phyloP scores from a whole-genome alignment of 2,888 invertebrate species.

The Saturnia pavonia region DNA sequence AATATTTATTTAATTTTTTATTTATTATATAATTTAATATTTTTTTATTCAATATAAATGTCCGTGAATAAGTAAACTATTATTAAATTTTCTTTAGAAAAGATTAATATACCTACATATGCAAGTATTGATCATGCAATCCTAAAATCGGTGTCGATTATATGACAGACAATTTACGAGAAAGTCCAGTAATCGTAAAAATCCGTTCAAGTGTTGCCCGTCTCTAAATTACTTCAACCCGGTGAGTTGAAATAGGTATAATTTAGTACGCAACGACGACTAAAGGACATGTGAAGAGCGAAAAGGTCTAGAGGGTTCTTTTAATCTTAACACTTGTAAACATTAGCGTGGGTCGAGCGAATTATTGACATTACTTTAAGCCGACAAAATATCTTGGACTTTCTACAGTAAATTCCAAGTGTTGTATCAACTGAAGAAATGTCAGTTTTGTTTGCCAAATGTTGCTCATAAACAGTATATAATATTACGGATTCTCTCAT shows the following conservation, averaged over 20 bases:
- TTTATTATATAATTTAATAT: too few species aligned
- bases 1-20: too few species aligned
- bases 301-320: constrained; percentile 17
- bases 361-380: background rate
- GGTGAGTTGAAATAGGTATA: constrained; percentile 23
- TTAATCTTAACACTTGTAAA: constrained; percentile 9
- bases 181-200: background rate
- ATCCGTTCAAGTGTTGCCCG: background rate
- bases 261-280: constrained; percentile 25
- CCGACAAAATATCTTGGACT: background rate
- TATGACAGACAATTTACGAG: background rate
- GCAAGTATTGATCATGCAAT: background rate
- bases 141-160: background rate
- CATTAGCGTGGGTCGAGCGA: background rate
- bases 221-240: constrained; percentile 12
- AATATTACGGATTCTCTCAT: too few species aligned
- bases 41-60: too few species aligned
- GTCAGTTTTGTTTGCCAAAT: too few species aligned
- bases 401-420: too few species aligned
- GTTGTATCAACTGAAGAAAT: too few species aligned
- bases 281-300: constrained; percentile 21
- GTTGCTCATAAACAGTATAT: too few species aligned
- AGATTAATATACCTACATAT: too few species aligned
- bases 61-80: too few species aligned
- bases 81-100: too few species aligned